Conservation (phyloP, 2,113 vertebrate species). For the Cnemophilus loriae region DNA sequence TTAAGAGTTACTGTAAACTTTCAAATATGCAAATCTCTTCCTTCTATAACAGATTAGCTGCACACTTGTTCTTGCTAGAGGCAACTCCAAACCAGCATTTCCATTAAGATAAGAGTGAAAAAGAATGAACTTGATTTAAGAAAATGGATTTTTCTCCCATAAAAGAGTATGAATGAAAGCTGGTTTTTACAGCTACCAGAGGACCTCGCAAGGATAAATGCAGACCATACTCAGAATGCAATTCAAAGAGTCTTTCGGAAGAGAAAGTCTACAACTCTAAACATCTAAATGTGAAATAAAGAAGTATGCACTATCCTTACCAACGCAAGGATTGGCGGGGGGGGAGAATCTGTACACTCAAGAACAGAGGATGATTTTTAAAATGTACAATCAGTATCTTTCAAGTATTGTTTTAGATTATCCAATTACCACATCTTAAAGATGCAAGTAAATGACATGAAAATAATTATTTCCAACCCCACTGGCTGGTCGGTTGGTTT, state of each 20-base stretch:
- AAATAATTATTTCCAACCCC: neutral
- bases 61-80: neutral
- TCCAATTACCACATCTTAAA: neutral
- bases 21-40: neutral
- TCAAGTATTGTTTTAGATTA: neutral
- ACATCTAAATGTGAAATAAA: neutral
- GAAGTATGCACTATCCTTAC: neutral
- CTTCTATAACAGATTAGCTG: neutral
- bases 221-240: neutral
- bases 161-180: neutral
- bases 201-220: neutral
- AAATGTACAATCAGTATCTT: neutral
- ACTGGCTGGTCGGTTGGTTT: neutral
- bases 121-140: neutral
- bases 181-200: neutral
- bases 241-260: neutral
- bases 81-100: neutral
- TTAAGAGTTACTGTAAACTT: neutral
- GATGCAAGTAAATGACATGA: neutral
- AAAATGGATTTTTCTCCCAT: neutral
- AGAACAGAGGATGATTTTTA: neutral
- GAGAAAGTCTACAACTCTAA: neutral
- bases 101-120: neutral
- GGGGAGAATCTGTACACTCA: neutral
- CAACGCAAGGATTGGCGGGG: neutral